A percentile compares a stretch with the other conserved stretches of the same genome.
These are phyloP conservation scores for Gadus macrocephalus DNA, from an alignment of 2,113 vertebrate species.

Conservation along the genomic window DNA sequence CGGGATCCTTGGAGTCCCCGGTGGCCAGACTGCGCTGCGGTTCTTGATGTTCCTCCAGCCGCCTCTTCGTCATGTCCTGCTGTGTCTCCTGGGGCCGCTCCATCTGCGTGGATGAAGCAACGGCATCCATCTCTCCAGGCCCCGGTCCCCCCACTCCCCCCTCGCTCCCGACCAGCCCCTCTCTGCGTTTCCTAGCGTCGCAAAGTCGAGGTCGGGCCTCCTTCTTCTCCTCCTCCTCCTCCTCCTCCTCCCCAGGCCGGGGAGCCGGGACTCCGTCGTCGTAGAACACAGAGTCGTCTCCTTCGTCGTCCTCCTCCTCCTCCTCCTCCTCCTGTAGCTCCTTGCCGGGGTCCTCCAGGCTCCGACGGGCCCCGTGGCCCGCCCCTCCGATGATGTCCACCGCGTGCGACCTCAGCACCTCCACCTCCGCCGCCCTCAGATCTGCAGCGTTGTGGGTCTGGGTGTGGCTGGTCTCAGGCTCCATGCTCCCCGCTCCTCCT, in stretches of 20 bases:
- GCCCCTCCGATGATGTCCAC: constrained; percentile 51
- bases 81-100: no score
- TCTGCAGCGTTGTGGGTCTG: constrained; percentile 49
- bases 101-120: no score
- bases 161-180: constrained; percentile 19
- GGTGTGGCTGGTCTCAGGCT: constrained; percentile 27
- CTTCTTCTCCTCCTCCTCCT: not conserved
- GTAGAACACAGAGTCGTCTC: constrained; percentile 70
- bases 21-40: no score
- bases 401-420: constrained; percentile 31
- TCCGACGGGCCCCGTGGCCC: not conserved
- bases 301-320: constrained; percentile 46
- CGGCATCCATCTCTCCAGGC: not conserved
- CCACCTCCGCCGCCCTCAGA: constrained; percentile 59
- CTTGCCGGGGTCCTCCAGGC: not conserved
- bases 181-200: not conserved
- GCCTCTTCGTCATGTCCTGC: no score
- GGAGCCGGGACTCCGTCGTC: constrained; percentile 54
- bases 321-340: constrained; percentile 30
- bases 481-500: constrained; percentile 3
- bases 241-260: not conserved
- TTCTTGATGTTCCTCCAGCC: no score
- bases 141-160: not conserved
- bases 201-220: not conserved
- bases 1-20: constrained; percentile 1